phyloP scores from a whole-genome alignment of 2,797 vertebrate species.

The Schizopygopsis malacanthus region DNA sequence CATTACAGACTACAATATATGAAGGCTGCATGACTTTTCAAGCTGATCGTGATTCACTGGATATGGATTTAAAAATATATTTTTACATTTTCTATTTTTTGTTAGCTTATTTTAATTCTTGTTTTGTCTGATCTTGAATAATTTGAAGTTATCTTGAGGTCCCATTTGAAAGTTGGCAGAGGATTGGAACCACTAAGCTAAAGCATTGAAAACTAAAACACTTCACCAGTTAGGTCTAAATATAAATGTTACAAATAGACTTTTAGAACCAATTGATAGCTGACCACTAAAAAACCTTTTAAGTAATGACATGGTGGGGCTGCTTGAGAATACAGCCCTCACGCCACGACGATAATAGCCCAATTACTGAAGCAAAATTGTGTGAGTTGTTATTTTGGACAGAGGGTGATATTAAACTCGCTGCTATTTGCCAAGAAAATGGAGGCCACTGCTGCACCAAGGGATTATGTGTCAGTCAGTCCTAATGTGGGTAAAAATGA shows the following conservation, averaged over 20 bases:
- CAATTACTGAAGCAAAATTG: constrained; percentile 40
- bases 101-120: neutral
- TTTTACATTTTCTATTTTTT: neutral
- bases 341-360: constrained; percentile 2
- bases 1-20: neutral
- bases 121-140: neutral
- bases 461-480: constrained; percentile 46
- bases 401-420: constrained; percentile 6
- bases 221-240: neutral
- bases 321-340: constrained; percentile 7
- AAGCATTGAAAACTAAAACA: neutral
- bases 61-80: neutral
- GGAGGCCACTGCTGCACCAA: constrained; percentile 30
- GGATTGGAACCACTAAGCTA: neutral
- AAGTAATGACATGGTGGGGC: neutral
- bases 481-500: constrained; percentile 41
- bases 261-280: constrained; percentile 1
- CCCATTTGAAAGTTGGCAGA: neutral
- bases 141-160: neutral
- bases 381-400: constrained; percentile 32
- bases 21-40: neutral
- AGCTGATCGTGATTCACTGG: neutral
- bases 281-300: constrained; percentile 14
- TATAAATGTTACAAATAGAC: neutral
- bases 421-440: constrained; percentile 46